A percentile compares a stretch with the other conserved stretches of the same genome.
Evolutionary conservation across 2,113 vertebrate species (phyloP).

Genomic region (Gavialis gangeticus): DNA sequence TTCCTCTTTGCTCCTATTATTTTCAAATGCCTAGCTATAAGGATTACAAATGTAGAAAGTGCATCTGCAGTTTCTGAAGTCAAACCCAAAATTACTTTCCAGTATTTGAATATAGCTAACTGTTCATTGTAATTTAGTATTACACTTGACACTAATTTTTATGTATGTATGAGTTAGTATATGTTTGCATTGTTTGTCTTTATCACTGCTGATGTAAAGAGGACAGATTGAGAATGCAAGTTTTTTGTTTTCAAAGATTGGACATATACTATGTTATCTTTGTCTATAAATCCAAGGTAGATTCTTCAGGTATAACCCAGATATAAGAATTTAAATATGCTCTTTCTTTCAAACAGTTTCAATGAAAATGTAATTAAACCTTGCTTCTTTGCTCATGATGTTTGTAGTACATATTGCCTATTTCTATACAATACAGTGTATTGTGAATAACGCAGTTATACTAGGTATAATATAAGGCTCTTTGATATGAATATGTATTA

Average conservation of each 20-base stretch:
- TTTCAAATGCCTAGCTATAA: not conserved
- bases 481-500: constrained; percentile 66
- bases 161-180: not conserved
- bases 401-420: not conserved
- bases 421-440: constrained; percentile 20
- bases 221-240: not conserved
- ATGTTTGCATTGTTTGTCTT: constrained; percentile 11
- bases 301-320: constrained; percentile 27
- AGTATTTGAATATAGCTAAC: not conserved
- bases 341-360: constrained; percentile 51
- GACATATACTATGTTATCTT: constrained; percentile 38
- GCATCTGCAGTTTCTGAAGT: not conserved
- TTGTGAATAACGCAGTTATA: constrained; percentile 54
- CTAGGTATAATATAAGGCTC: constrained; percentile 22
- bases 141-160: constrained; percentile 22
- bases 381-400: constrained; percentile 16
- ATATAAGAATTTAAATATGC: constrained; percentile 35
- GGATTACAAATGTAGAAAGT: not conserved
- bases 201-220: constrained; percentile 13
- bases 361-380: constrained; percentile 63
- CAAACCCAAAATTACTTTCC: constrained; percentile 24
- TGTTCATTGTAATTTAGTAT: not conserved
- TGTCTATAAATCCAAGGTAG: constrained; percentile 28
- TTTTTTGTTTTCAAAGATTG: constrained; percentile 55
- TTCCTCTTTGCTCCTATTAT: fast-evolving